A percentile compares a stretch with the other conserved stretches of the same genome.
These are phyloP conservation scores for Seriola rivoliana DNA, from an alignment of 2,113 vertebrate species.

Conservation along the genomic window DNA sequence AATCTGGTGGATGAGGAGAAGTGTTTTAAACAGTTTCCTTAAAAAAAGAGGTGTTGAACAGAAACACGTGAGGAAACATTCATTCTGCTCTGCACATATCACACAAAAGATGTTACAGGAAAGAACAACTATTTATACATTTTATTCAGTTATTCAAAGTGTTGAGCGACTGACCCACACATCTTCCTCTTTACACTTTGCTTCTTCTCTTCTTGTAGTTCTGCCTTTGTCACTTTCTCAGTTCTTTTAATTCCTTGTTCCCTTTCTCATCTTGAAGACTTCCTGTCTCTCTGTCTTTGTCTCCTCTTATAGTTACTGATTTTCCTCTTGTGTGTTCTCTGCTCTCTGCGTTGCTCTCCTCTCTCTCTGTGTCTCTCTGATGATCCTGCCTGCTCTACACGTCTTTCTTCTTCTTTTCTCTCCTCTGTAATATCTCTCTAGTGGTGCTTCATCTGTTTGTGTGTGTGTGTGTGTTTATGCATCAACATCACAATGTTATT, in stretches of 20 bases:
- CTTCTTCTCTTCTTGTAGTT: neutral
- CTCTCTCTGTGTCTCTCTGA: constrained; percentile 26
- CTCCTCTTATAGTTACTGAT: constrained; percentile 18
- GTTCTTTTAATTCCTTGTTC: constrained; percentile 7
- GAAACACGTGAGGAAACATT: neutral
- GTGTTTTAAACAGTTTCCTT: neutral
- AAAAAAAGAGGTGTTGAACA: neutral
- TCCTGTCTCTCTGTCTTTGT: neutral
- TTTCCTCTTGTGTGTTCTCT: constrained; percentile 20
- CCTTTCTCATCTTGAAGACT: constrained; percentile 15
- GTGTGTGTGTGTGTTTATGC: neutral
- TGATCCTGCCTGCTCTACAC: neutral
- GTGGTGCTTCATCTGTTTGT: constrained; percentile 1
- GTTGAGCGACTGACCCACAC: neutral
- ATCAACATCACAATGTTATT: neutral
- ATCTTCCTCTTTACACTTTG: neutral
- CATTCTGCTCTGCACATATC: neutral
- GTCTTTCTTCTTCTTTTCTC: neutral
- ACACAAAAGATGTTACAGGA: constrained; percentile 12
- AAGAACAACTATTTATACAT: neutral
- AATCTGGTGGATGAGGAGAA: constrained; percentile 9
- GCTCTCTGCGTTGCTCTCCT: constrained; percentile 9
- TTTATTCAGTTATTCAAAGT: neutral
- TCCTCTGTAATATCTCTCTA: constrained; percentile 17
- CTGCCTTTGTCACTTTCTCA: neutral